A percentile compares a stretch with the other conserved stretches of the same genome.
Conservation (phyloP, 1,140 invertebrate species). For the Solenopsis fugax region DNA sequence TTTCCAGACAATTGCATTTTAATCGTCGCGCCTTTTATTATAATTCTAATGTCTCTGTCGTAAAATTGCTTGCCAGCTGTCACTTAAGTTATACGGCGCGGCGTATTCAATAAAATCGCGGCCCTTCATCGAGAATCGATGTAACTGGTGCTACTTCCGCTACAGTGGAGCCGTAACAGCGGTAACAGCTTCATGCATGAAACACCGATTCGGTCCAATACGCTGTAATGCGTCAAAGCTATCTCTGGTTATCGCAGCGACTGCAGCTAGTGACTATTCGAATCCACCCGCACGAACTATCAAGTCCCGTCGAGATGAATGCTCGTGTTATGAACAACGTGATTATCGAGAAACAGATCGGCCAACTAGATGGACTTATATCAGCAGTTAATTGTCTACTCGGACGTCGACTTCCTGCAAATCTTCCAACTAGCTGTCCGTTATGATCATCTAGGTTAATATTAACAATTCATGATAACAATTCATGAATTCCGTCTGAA, state of each 20-base stretch:
- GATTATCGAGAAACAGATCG: constrained; percentile 48
- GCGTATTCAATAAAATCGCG: constrained; percentile 26
- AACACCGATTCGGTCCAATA: constrained; percentile 59
- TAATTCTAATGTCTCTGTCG: neutral
- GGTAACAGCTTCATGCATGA: constrained; percentile 49
- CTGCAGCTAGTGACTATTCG: constrained; percentile 13
- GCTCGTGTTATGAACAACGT: constrained; percentile 38
- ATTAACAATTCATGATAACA: neutral
- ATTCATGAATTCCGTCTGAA: neutral
- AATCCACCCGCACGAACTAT: constrained; percentile 41
- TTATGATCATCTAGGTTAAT: neutral
- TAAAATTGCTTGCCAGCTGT: neutral
- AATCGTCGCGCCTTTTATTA: neutral
- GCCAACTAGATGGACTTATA: constrained; percentile 15
- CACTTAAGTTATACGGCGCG: neutral
- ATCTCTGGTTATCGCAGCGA: constrained; percentile 34
- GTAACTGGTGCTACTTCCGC: neutral
- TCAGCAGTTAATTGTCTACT: constrained; percentile 26
- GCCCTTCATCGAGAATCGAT: constrained; percentile 16
- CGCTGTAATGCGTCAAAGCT: constrained; percentile 56
- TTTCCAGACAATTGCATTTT: neutral
- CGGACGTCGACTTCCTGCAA: constrained; percentile 23
- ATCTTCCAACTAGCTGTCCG: neutral
- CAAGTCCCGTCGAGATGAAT: constrained; percentile 29
- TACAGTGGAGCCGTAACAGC: too few relatives aligned